Base-by-base conservation (phyloP, 2,113 vertebrate species). In the Aegotheles bennettii region DNA sequence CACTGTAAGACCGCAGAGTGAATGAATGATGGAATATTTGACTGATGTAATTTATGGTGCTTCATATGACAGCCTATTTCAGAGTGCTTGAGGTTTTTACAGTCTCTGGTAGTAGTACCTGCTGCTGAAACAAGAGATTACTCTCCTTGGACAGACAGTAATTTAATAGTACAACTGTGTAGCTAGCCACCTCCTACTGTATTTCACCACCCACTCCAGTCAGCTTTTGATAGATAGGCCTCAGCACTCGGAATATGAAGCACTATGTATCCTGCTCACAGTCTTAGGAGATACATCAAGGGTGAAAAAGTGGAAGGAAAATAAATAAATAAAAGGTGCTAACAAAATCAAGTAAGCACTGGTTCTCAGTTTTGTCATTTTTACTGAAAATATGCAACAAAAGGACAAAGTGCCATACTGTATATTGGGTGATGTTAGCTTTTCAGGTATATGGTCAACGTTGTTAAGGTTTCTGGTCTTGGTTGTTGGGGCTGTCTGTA, bases 121-220 rank as follows among this genome's bases (percentile, higher is more conserved):
- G 97, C 97, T 97, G 96, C 93, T 97, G 95, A 97, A 98, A 98
- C 91, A 97, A 98, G 96, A 98, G 97, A 97, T 97, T 95, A 96
- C 90, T 97, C 94, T 97, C 97, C 76, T 93, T 91, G 93, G 96
- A 96, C 94, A 96, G 97, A 96, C 90, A 97, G 96, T 97, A 98
- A 98, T 98, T 97, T 97, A 97, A 97, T 91, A 93, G 92, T 87
- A 95, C 91, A 96, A 93, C 93, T 96, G 90, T 96, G 90, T 95
- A 97, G 96, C 94, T 91, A 91, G 92, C 84, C 86, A 96, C 84
- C 87, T 89, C 95, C 91, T 97, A 84, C 91, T 93, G 92, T 90
- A 90, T 97, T 96, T 94, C 91, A 95, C 92, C 89, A 93, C 94
- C 90, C 74, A 96, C 87, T 84, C 67, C 75, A 79, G 94, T 96